Evolutionary conservation across 1,140 invertebrate genomes (phyloP).

Genomic region (Colletes gigas): DNA sequence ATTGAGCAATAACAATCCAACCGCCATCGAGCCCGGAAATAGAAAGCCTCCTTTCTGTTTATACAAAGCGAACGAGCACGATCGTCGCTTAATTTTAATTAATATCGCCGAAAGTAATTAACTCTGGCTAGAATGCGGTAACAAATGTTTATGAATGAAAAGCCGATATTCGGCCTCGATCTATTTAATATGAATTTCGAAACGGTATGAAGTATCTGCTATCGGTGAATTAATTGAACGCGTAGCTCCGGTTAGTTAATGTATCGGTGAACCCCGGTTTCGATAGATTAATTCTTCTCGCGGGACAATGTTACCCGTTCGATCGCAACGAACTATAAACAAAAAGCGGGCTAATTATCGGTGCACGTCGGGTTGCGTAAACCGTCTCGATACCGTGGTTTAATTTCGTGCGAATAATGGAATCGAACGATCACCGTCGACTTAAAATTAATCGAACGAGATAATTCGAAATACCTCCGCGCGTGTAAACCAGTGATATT

Average conservation of each 20-base stretch:
- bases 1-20: conserved; percentile 7
- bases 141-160: not conserved
- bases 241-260: not conserved
- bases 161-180: not conserved
- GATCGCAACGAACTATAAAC: too few relatives aligned
- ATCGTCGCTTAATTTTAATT: conserved; percentile 12
- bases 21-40: not conserved
- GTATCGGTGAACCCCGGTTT: not conserved
- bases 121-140: not conserved
- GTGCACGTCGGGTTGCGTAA: too few relatives aligned
- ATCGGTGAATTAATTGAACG: not conserved
- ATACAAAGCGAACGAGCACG: not conserved
- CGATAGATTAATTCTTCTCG: not conserved
- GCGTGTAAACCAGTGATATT: not conserved
- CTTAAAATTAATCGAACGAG: not conserved
- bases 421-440: not conserved
- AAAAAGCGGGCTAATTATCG: too few relatives aligned
- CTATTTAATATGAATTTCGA: conserved; percentile 7
- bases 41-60: too few relatives aligned
- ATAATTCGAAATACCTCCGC: not conserved
- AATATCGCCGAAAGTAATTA: not conserved
- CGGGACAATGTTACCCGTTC: not conserved
- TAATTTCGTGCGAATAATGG: too few relatives aligned
- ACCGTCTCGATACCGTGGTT: too few relatives aligned
- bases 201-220: not conserved